phyloP scores from a whole-genome alignment of 2,888 invertebrate species.

The Gonocerus acuteangulatus region DNA sequence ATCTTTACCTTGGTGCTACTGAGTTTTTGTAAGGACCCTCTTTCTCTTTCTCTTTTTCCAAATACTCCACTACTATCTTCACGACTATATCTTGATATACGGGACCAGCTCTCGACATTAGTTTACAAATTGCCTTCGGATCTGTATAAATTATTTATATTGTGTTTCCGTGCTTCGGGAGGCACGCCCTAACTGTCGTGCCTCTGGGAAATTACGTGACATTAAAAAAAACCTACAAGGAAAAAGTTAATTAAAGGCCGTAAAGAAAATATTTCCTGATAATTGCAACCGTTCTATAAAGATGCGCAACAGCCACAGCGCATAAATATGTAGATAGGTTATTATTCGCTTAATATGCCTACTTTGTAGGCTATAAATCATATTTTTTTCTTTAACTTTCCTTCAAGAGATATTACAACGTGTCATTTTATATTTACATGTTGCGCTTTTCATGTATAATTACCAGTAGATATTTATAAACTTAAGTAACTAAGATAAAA shows the following conservation, averaged over 20 bases:
- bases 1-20: conserved; percentile 1
- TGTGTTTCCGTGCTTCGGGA: background rate
- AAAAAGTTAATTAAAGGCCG: conserved; percentile 8
- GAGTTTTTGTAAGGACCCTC: background rate
- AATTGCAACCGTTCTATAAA: conserved; percentile 4
- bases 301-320: conserved; percentile 12
- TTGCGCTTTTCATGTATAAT: no score
- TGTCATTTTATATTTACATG: no score
- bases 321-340: conserved; percentile 18
- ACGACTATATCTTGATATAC: background rate
- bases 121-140: conserved; percentile 12
- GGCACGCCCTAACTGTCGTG: conserved; percentile 4
- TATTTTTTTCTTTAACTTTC: no score
- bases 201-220: conserved; percentile 6
- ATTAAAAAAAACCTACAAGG: background rate
- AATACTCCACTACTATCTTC: no score
- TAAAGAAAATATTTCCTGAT: conserved; percentile 8
- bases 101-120: background rate
- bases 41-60: no score
- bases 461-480: no score
- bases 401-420: no score
- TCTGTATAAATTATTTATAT: conserved; percentile 7
- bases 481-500: no score
- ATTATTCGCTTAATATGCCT: conserved; percentile 7
- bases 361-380: background rate